Conservation (phyloP, 2,888 invertebrate species). For the Himalopsyche kuldschensis region DNA sequence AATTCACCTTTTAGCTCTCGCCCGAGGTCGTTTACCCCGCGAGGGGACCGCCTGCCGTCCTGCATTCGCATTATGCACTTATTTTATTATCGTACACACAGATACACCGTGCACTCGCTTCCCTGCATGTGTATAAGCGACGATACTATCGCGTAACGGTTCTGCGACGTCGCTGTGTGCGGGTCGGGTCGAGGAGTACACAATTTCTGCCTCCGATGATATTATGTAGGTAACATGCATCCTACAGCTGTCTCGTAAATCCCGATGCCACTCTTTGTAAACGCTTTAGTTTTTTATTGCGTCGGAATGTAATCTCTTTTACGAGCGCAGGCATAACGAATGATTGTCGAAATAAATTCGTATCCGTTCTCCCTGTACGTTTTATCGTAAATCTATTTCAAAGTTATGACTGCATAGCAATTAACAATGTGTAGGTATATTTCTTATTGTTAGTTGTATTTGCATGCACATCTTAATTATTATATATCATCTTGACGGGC, state of each 20-base stretch:
- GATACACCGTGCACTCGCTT: neutral
- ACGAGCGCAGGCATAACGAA: neutral
- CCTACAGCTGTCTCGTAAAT: neutral
- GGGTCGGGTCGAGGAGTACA: neutral
- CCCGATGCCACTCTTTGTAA: neutral
- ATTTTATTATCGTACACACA: neutral
- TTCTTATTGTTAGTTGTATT: neutral
- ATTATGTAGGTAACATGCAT: neutral
- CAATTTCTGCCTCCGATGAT: neutral
- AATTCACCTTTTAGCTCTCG: conserved; percentile 20
- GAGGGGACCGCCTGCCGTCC: neutral
- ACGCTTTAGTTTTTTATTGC: neutral
- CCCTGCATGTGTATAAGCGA: neutral
- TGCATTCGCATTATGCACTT: neutral
- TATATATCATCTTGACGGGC: too few relatives aligned
- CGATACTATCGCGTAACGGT: neutral
- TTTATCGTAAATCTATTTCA: neutral
- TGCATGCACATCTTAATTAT: too few relatives aligned
- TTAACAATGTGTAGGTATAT: too few relatives aligned
- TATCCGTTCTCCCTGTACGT: neutral
- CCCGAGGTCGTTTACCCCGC: neutral
- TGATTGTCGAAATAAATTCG: neutral
- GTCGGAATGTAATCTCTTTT: neutral
- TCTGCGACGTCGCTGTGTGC: neutral
- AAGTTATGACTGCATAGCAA: neutral